Base-by-base conservation (phyloP, 2,113 vertebrate genomes). In the Erinaceus europaeus region DNA sequence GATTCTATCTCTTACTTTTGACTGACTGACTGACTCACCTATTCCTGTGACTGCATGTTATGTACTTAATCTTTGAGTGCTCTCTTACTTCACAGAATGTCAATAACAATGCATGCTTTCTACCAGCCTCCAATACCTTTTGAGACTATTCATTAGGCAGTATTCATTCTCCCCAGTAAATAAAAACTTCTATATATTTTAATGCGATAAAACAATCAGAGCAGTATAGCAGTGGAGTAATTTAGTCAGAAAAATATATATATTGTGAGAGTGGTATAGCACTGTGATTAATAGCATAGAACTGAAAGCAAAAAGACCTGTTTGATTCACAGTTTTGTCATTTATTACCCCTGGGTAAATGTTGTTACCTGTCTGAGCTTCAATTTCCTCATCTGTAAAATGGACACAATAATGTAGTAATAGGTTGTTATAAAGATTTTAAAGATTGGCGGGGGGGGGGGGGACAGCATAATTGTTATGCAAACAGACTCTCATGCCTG, bases 11-110 rank as follows among this genome's bases (percentile, higher is more conserved):
- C 55, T 61, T n/a, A 57, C 7, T 29, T 48, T n/a, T 62, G 32
- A 92, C 34, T 86, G 38, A 84, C 71, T 62, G 32, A 92, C 34
- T 86, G 38, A 84, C 71, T 83, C 67, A 89, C 25, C 8, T 44
- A 52, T 73, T 89, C 62, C 34, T 73, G 7, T 82, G 40, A 48
- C 72, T 23, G 52, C 55, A 71, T 72, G 81, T 5, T 77, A 91
- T 90, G 81, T 46, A 91, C 25, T 50, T 75, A 46, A 76, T 23
- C 59, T 86, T 88, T 46, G 23, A 52, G 15, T 15, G 15, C 42
- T 40, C 34, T 27, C 17, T 34, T n/a, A 52, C 23, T 74, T 80
- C 50, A 52, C 46, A 74, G 40, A 78, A 71, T 14, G 4, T 15
- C 71, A 5, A 69, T 4, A 76, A n/a, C 27, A 76, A 17, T 74